These are phyloP conservation scores for Balearica regulorum DNA, from an alignment of 2,797 vertebrate species.

Conservation along the genomic window DNA sequence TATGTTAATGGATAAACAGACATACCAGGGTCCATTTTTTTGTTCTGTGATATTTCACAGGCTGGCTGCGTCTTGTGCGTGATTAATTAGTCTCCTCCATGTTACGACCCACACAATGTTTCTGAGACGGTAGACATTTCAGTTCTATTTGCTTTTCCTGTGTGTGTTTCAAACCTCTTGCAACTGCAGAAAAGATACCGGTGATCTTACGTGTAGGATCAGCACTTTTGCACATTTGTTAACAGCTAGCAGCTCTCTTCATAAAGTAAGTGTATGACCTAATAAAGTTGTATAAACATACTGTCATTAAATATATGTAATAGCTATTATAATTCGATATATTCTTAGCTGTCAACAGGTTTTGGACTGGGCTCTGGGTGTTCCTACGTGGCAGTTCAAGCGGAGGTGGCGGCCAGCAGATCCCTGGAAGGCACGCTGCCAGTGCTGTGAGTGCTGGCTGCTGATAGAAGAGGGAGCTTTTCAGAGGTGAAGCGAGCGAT, in stretches of 20 bases:
- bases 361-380: not conserved
- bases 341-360: constrained; percentile 20
- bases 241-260: not conserved
- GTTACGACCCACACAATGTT: constrained; percentile 61
- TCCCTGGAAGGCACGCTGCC: not conserved
- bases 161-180: not conserved
- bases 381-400: not conserved
- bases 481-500: not conserved
- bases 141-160: not conserved
- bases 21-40: not conserved
- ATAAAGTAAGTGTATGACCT: not conserved
- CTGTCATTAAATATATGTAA: not conserved
- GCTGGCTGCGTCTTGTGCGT: constrained; percentile 43
- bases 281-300: constrained; percentile 7
- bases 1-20: constrained; percentile 72
- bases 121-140: constrained; percentile 21
- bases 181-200: not conserved
- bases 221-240: not conserved
- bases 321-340: not conserved
- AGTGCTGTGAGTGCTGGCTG: not conserved
- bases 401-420: not conserved
- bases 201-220: not conserved
- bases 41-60: constrained; percentile 65
- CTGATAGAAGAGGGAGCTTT: not conserved
- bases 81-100: constrained; percentile 70